Evolutionary conservation across 2,888 invertebrate species (phyloP), one percentile per base, ranked within the genome.

Genomic region (Macrosiphum euphorbiae): DNA sequence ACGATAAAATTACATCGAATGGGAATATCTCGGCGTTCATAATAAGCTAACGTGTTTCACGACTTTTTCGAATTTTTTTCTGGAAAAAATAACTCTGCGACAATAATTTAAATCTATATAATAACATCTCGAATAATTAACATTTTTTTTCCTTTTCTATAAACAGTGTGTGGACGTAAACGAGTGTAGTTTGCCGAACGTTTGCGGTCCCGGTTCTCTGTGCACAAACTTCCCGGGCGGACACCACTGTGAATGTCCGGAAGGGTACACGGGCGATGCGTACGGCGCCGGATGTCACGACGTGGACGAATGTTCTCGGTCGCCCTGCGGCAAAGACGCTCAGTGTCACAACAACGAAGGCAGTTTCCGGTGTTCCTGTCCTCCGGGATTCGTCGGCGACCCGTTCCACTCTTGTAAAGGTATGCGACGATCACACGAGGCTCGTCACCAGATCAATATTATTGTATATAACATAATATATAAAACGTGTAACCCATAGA

Each of bases 211-310:
- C 86, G 97, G 97, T 95, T 98, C 99, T 44, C 96, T 97, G 94
- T 98, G 98, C 96, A 97, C 97, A 92, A 98, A 98, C 96, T 96
- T 97, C 94, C 97, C 97, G 94, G 98, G 98, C 94, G 97, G 97
- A 95, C 97, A 97, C 96, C 97, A 97, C 96, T 99, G 98, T 96
- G 97, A 97, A 95, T 98, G 98, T 95, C 98, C 98, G 52, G 96
- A 97, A 94, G 98, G 98, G 95, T 98, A 97, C 96, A 97, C 97
- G 95, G 98, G 98, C 47, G 98, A 98, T 95, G 97, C 98, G 84
- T 97, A 97, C 95, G 97, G 97, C 94, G 96, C 96, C 28, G 97
- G 97, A 92, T 98, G 98, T 96, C 96, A 96, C 94, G 98, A 98
- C 95, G 96, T 97, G 94, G 97, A 98, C 96, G 98, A 98, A 96